These are phyloP conservation scores for Falco peregrinus DNA, from an alignment of 2,797 vertebrate genomes.

Conservation along the genomic window DNA sequence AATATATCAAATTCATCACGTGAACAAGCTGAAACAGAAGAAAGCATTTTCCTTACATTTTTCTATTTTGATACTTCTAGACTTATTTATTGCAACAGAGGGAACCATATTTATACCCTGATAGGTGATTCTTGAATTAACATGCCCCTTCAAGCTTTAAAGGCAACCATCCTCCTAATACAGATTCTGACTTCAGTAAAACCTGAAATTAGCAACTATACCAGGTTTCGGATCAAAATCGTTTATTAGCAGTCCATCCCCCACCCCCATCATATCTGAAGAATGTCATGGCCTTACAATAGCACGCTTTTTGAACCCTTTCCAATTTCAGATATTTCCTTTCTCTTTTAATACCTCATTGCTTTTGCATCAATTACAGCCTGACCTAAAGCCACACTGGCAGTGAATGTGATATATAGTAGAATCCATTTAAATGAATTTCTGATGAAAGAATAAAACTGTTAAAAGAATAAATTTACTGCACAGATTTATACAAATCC, in stretches of 20 bases:
- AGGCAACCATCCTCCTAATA: not conserved
- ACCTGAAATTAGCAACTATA: constrained; percentile 43
- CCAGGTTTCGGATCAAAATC: constrained; percentile 30
- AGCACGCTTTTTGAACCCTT: constrained; percentile 71
- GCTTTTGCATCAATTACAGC: constrained; percentile 81
- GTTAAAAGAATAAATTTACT: constrained; percentile 80
- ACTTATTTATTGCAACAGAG: not conserved
- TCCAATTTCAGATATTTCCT: constrained; percentile 76
- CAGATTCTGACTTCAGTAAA: constrained; percentile 2
- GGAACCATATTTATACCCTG: not conserved
- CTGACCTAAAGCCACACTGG: constrained; percentile 76
- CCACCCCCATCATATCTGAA: not conserved
- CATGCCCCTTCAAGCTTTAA: not conserved
- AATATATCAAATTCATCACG: not conserved
- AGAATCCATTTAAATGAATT: constrained; percentile 81
- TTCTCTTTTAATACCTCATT: constrained; percentile 79
- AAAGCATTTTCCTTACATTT: not conserved
- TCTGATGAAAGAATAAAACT: constrained; percentile 84
- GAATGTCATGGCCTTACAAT: constrained; percentile 55
- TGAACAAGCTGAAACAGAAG: not conserved
- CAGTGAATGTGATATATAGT: constrained; percentile 77
- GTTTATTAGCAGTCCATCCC: not conserved
- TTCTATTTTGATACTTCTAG: not conserved
- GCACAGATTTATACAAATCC: constrained; percentile 81
- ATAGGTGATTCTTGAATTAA: not conserved